These are phyloP conservation scores for Sapayoa aenigma DNA, from an alignment of 2,113 vertebrate genomes.

Conservation along the genomic window DNA sequence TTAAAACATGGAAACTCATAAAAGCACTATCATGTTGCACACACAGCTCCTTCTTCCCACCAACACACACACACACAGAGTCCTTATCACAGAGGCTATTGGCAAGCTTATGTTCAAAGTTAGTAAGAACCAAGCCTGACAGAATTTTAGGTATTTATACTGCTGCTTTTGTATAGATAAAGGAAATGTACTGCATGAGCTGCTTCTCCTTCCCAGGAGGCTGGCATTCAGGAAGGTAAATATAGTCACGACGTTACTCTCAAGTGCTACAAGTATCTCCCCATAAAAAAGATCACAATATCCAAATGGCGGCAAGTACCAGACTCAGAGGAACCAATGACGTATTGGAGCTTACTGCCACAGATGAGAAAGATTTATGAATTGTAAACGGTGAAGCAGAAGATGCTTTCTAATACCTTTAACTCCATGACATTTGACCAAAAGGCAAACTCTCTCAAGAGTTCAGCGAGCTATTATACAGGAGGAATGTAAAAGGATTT, in stretches of 20 bases:
- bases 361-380: background rate
- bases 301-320: background rate
- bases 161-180: background rate
- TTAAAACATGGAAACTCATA: background rate
- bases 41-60: background rate
- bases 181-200: background rate
- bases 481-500: background rate
- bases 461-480: fast-evolving
- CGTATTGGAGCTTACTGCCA: background rate
- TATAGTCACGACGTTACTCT: background rate
- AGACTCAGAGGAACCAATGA: background rate
- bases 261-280: background rate
- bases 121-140: background rate
- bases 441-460: background rate
- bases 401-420: background rate
- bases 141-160: background rate
- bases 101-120: background rate
- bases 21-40: background rate
- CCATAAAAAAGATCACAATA: background rate
- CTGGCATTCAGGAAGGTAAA: background rate
- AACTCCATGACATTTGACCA: background rate
- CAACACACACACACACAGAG: no score
- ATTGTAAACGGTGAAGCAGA: background rate
- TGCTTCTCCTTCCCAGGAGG: background rate
- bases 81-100: background rate